Evolutionary conservation across 2,888 invertebrate genomes (phyloP).

Genomic region (Calameuta idolon): DNA sequence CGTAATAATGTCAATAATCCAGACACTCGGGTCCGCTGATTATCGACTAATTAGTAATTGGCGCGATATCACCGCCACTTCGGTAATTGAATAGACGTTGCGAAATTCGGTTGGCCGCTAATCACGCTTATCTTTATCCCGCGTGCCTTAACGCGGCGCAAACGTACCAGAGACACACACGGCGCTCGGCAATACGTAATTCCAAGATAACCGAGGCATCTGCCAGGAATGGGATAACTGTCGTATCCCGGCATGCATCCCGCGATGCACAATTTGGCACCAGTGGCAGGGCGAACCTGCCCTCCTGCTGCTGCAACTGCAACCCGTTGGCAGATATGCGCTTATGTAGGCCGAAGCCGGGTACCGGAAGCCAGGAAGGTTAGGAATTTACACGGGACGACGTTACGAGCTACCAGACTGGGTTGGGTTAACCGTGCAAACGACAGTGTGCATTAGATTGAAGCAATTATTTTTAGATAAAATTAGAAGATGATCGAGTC

Average conservation of each 20-base stretch:
- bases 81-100: not conserved
- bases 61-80: not conserved
- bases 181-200: not conserved
- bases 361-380: not conserved
- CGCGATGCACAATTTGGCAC: conserved; percentile 6
- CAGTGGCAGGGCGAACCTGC: not conserved
- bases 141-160: not conserved
- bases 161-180: not conserved
- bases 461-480: too few species aligned
- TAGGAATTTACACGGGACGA: not conserved
- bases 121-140: not conserved
- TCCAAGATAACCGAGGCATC: conserved; percentile 9
- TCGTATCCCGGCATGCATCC: conserved; percentile 4
- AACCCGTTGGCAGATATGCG: not conserved
- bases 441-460: not conserved
- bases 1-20: conserved; percentile 4
- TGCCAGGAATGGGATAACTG: conserved; percentile 3
- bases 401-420: not conserved
- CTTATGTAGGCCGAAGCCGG: not conserved
- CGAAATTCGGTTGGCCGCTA: not conserved
- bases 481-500: too few species aligned
- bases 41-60: conserved; percentile 3
- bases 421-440: not conserved
- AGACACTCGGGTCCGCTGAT: not conserved
- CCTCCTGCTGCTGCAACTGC: not conserved